These are phyloP conservation scores for Drosophila takahashii DNA, from an alignment of 1,140 invertebrate species.

Conservation along the genomic window DNA sequence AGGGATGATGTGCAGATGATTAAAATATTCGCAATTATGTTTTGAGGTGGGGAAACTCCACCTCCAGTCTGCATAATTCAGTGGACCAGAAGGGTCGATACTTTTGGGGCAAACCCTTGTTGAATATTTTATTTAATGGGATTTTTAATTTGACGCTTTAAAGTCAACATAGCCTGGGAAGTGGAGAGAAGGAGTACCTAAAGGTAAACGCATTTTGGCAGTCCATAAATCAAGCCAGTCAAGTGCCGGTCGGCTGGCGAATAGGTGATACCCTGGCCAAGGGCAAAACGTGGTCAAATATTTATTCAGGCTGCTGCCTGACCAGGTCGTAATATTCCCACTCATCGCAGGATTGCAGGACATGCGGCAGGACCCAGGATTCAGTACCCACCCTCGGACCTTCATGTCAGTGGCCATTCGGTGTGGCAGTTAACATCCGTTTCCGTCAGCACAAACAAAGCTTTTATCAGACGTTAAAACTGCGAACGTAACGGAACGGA, in stretches of 20 bases:
- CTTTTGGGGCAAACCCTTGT: slow-evolving; percentile 47
- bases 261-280: slow-evolving; percentile 32
- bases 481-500: slow-evolving; percentile 12
- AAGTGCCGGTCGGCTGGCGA: slow-evolving; percentile 1
- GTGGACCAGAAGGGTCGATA: slow-evolving; percentile 51
- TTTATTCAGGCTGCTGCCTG: slow-evolving; percentile 27
- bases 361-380: background rate
- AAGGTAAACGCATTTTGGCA: slow-evolving; percentile 58
- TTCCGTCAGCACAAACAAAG: slow-evolving; percentile 75
- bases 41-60: background rate
- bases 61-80: slow-evolving; percentile 48
- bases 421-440: slow-evolving; percentile 75
- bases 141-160: slow-evolving; percentile 70
- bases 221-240: slow-evolving; percentile 59
- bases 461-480: slow-evolving; percentile 78
- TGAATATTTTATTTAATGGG: slow-evolving; percentile 70
- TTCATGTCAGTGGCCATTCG: slow-evolving; percentile 74
- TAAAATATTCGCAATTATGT: slow-evolving; percentile 48
- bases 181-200: background rate
- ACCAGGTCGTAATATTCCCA: background rate
- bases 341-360: background rate
- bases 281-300: slow-evolving; percentile 10
- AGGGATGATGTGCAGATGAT: slow-evolving; percentile 14
- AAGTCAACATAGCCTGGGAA: slow-evolving; percentile 21
- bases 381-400: slow-evolving; percentile 31